Percentiles rank a stretch among this genome's conserved stretches.
Conservation (phyloP, 2,888 invertebrate genomes). For the Harpalus rufipes region DNA sequence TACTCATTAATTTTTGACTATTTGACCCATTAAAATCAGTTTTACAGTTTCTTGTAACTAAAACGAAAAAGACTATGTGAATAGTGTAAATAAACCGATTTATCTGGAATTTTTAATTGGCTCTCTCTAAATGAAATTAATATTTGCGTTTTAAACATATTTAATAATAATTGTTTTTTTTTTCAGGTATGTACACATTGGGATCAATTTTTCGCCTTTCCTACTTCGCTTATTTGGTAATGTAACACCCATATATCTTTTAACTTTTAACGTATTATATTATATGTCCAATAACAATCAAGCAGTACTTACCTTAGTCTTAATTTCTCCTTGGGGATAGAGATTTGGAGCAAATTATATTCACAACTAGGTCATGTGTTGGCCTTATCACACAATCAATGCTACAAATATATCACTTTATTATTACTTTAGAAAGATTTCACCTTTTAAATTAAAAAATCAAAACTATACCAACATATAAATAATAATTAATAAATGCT, state of each 20-base stretch:
- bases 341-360: slow-evolving; percentile 27
- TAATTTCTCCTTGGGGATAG: slow-evolving; percentile 30
- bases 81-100: too few relatives aligned
- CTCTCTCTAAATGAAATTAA: too few relatives aligned
- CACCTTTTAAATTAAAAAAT: neutral
- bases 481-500: too few relatives aligned
- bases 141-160: too few relatives aligned
- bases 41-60: too few relatives aligned
- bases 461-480: neutral
- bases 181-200: too few relatives aligned
- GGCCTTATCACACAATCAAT: slow-evolving; percentile 2
- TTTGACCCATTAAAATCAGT: too few relatives aligned
- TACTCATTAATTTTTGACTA: too few relatives aligned
- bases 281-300: slow-evolving; percentile 9
- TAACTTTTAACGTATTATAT: neutral
- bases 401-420: neutral
- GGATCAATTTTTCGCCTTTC: neutral
- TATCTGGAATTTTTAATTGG: too few relatives aligned
- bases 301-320: slow-evolving; percentile 28
- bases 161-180: too few relatives aligned
- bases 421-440: neutral
- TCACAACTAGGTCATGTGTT: neutral
- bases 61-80: too few relatives aligned
- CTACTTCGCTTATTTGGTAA: neutral
- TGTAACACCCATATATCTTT: neutral